A percentile compares a stretch with the other conserved stretches of the same genome.
Conservation (phyloP, 1,140 invertebrate species). For the Philopotamus ludificatus region DNA sequence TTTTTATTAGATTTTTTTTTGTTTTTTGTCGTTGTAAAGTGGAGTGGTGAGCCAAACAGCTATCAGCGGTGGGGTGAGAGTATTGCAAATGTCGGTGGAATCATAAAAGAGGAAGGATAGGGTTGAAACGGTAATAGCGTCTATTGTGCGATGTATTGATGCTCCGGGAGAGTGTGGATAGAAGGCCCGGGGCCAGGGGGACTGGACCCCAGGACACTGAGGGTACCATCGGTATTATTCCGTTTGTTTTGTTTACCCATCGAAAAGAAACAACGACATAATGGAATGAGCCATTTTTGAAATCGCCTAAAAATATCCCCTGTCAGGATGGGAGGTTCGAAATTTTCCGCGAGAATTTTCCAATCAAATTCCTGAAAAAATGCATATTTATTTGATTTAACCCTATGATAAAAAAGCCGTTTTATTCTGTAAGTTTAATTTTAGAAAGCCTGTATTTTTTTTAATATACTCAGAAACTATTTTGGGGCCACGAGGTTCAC, state of each 20-base stretch:
- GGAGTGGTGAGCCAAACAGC: conserved; percentile 12
- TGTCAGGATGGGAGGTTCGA: too few species aligned
- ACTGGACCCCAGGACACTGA: neutral
- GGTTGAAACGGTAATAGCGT: conserved; percentile 33
- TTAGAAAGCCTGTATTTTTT: too few species aligned
- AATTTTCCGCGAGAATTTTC: too few species aligned
- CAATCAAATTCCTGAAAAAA: too few species aligned
- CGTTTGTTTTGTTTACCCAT: conserved; percentile 3
- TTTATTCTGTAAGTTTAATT: too few species aligned
- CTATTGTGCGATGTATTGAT: conserved; percentile 34
- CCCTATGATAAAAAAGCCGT: too few species aligned
- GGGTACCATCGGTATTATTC: conserved; percentile 8
- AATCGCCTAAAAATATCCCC: too few species aligned
- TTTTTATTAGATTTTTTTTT: too few species aligned
- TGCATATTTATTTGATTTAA: too few species aligned
- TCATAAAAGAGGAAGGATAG: conserved; percentile 29
- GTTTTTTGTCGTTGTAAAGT: too few species aligned
- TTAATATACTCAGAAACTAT: too few species aligned
- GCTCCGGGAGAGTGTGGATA: conserved; percentile 7
- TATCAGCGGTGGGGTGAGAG: conserved; percentile 6
- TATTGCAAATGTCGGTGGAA: conserved; percentile 28
- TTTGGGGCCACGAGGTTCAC: too few species aligned
- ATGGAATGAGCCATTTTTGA: neutral
- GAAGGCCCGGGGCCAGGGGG: neutral
- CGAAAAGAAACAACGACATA: conserved; percentile 5